Conservation (phyloP, 2,888 invertebrate species). For the Griposia aprilina region DNA sequence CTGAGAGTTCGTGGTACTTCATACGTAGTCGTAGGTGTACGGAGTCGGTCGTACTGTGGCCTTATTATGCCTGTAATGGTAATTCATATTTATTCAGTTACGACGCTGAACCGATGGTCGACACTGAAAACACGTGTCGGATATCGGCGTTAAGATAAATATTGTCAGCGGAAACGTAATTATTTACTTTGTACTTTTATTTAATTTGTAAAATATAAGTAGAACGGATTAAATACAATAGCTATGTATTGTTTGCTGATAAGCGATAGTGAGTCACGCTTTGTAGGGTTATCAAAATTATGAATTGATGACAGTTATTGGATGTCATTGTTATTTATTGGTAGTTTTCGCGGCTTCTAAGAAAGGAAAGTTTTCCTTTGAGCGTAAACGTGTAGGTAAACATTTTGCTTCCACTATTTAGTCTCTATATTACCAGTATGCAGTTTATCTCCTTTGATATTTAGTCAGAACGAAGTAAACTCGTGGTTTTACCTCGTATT, state of each 20-base stretch:
- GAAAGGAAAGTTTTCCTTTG: background rate
- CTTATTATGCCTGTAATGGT: slow-evolving; percentile 73
- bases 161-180: slow-evolving; percentile 58
- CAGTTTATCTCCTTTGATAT: slow-evolving; percentile 19
- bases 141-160: slow-evolving; percentile 58
- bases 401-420: background rate
- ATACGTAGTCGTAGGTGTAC: slow-evolving; percentile 67
- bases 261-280: slow-evolving; percentile 19
- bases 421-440: no score
- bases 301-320: slow-evolving; percentile 6
- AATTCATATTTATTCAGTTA: slow-evolving; percentile 75
- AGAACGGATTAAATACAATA: slow-evolving; percentile 38
- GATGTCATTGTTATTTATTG: slow-evolving; percentile 23
- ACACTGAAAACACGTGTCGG: slow-evolving; percentile 43
- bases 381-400: background rate
- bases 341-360: slow-evolving; percentile 22
- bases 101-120: slow-evolving; percentile 29
- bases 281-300: slow-evolving; percentile 3
- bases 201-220: slow-evolving; percentile 36
- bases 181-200: slow-evolving; percentile 44
- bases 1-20: slow-evolving; percentile 66
- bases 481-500: background rate
- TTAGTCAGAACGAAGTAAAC: background rate
- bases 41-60: slow-evolving; percentile 43
- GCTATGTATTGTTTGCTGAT: slow-evolving; percentile 66